Evolutionary conservation across 1,140 invertebrate species (phyloP).

Genomic region (Andricus grossulariae): DNA sequence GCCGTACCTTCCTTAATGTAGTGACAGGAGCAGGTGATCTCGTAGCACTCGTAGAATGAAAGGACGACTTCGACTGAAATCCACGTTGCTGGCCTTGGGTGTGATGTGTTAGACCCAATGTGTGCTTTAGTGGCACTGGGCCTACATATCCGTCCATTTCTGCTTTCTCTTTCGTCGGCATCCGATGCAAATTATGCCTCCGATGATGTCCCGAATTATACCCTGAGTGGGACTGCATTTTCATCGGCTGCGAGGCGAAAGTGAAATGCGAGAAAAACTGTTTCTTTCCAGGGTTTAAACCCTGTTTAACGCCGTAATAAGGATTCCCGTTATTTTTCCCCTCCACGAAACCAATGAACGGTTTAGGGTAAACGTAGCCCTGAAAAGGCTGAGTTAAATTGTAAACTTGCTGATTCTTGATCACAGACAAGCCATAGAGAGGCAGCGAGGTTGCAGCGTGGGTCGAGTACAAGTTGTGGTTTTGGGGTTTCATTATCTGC

Average conservation of each 20-base stretch:
- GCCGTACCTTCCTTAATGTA: constrained; percentile 59
- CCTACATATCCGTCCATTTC: constrained; percentile 69
- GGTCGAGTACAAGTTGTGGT: constrained; percentile 35
- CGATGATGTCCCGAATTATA: constrained; percentile 38
- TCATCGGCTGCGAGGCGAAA: constrained; percentile 45
- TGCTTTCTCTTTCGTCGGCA: constrained; percentile 45
- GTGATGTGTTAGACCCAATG: constrained; percentile 40
- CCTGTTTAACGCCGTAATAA: constrained; percentile 32
- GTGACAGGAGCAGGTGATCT: constrained; percentile 42
- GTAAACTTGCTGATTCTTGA: constrained; percentile 32
- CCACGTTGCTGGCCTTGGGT: constrained; percentile 41
- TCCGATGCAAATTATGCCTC: constrained; percentile 34
- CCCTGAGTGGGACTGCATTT: constrained; percentile 36
- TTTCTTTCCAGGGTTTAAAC: constrained; percentile 35
- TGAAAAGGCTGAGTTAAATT: constrained; percentile 46
- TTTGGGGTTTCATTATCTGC: constrained; percentile 57
- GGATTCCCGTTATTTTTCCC: constrained; percentile 32
- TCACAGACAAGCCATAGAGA: constrained; percentile 40
- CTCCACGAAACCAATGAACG: constrained; percentile 37
- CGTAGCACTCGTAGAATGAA: constrained; percentile 38
- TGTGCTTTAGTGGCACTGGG: constrained; percentile 68
- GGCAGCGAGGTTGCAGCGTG: constrained; percentile 4
- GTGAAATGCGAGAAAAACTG: constrained; percentile 36
- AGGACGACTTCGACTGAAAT: constrained; percentile 40
- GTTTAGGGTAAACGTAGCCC: constrained; percentile 50